Evolutionary conservation across 2,888 invertebrate species (phyloP).

Genomic region (Trichogramma evanescens): DNA sequence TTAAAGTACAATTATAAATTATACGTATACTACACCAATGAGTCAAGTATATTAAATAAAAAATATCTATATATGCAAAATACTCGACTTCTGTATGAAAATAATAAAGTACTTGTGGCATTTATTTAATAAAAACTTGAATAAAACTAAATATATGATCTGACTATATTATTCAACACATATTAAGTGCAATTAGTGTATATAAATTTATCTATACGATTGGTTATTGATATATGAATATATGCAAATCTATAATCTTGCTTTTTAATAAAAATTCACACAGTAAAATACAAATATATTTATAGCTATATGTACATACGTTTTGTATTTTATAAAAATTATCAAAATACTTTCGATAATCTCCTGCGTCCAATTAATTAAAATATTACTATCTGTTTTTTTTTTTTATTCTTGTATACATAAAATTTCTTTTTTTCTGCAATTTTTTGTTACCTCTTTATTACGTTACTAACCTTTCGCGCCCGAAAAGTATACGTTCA

Average conservation of each 20-base stretch:
- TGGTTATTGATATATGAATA: constrained; percentile 8
- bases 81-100: not conserved
- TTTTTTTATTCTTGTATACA: constrained; percentile 10
- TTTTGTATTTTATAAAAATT: constrained; percentile 23
- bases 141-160: constrained; percentile 10
- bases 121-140: constrained; percentile 6
- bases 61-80: too few species aligned
- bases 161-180: constrained; percentile 15
- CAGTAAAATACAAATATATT: constrained; percentile 8
- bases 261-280: constrained; percentile 15
- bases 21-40: too few species aligned
- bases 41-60: too few species aligned
- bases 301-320: constrained; percentile 8
- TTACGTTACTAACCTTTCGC: constrained; percentile 2
- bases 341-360: constrained; percentile 24
- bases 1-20: too few species aligned
- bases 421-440: constrained; percentile 11
- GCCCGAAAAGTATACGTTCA: constrained; percentile 11
- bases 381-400: not conserved
- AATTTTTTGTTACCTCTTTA: not conserved
- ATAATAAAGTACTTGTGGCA: not conserved
- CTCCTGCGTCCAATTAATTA: constrained; percentile 12
- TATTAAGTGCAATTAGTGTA: constrained; percentile 12
- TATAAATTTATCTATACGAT: constrained; percentile 13
- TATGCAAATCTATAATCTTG: not conserved